Percentiles rank a stretch among this genome's conserved stretches.
These are phyloP conservation scores for Scopus umbretta DNA, from an alignment of 2,113 vertebrate species.

Conservation along the genomic window DNA sequence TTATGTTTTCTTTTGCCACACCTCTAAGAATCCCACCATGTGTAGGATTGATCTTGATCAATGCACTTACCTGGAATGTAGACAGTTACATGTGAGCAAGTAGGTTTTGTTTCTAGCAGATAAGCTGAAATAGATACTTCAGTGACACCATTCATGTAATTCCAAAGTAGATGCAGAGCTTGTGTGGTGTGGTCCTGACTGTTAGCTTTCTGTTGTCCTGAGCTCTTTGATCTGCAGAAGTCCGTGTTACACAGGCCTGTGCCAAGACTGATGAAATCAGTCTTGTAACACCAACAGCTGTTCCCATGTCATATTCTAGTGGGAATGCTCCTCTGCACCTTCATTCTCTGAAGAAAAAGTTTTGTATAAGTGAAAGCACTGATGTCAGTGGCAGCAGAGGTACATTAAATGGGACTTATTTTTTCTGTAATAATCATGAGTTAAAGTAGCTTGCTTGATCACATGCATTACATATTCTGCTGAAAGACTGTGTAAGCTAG, in stretches of 20 bases:
- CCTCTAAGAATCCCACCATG: neutral
- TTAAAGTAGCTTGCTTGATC: neutral
- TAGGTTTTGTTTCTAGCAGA: neutral
- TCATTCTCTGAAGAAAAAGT: neutral
- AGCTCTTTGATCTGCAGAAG: neutral
- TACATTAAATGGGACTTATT: neutral
- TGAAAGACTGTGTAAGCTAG: neutral
- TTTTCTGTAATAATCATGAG: neutral
- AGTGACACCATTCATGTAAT: rapidly evolving
- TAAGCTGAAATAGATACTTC: neutral
- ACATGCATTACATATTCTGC: neutral
- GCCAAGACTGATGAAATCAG: neutral
- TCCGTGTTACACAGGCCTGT: neutral
- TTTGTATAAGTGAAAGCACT: neutral
- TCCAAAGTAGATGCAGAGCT: neutral
- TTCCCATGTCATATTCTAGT: neutral
- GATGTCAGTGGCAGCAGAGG: neutral
- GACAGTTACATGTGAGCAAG: rapidly evolving
- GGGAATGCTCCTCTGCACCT: neutral
- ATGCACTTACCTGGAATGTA: neutral
- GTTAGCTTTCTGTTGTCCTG: neutral
- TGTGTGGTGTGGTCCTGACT: neutral
- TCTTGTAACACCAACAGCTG: neutral
- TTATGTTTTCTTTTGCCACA: neutral
- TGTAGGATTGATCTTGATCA: neutral